Evolutionary conservation across 2,113 vertebrate genomes (phyloP).

Genomic region (Ramphastos sulfuratus): DNA sequence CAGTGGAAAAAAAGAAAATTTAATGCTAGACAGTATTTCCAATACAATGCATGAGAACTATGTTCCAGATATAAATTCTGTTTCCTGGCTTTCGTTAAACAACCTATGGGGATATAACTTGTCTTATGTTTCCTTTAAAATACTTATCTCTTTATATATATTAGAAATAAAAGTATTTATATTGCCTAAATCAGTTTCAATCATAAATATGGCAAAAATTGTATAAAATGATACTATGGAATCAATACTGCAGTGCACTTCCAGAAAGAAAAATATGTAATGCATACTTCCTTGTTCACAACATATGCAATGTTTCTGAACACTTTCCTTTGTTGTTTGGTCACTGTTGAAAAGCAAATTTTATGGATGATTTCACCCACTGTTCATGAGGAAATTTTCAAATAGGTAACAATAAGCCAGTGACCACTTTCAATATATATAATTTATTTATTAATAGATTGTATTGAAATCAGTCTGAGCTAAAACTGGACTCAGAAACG

Average conservation of each 20-base stretch:
- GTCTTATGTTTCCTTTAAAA: not conserved
- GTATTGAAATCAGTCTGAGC: not conserved
- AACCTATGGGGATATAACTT: not conserved
- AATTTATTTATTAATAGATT: not conserved
- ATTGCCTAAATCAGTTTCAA: not conserved
- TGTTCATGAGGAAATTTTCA: not conserved
- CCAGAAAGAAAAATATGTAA: not conserved
- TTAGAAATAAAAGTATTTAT: constrained; percentile 5
- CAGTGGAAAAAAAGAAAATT: not conserved
- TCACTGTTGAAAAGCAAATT: not conserved
- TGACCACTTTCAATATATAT: not conserved
- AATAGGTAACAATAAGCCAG: not conserved
- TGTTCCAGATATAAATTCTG: not conserved
- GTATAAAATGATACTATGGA: not conserved
- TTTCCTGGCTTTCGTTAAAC: not conserved
- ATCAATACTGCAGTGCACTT: not conserved
- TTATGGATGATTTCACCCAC: not conserved
- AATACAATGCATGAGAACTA: not conserved
- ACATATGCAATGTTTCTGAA: not conserved
- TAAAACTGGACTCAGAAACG: not conserved
- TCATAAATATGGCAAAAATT: not conserved
- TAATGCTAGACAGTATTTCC: not conserved
- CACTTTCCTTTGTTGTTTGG: not conserved
- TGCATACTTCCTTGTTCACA: not conserved
- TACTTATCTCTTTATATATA: not conserved